A percentile compares a stretch with the other conserved stretches of the same genome.
These are phyloP conservation scores for Bombus huntii DNA, from an alignment of 1,140 invertebrate species.

Conservation along the genomic window DNA sequence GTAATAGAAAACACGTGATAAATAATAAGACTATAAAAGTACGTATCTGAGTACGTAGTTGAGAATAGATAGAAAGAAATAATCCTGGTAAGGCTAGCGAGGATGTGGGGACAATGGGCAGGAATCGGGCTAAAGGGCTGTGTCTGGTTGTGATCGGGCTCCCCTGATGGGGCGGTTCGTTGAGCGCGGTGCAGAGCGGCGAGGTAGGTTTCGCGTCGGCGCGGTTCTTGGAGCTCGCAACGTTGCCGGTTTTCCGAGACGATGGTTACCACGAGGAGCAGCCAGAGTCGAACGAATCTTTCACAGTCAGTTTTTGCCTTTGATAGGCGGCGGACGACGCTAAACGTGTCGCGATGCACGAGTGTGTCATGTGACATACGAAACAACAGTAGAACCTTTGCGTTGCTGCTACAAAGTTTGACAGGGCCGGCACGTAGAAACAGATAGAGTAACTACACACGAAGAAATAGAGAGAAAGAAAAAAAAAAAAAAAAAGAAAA, in stretches of 20 bases:
- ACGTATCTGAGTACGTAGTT: not conserved
- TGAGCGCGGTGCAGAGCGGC: constrained; percentile 53
- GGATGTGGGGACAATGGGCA: constrained; percentile 3
- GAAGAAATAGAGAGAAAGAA: not conserved
- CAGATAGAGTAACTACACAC: not conserved
- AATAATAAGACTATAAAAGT: not conserved
- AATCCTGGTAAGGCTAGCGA: not conserved
- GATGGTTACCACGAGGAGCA: constrained; percentile 68
- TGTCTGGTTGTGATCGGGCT: not conserved
- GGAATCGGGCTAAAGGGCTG: not conserved
- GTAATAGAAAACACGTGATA: not conserved
- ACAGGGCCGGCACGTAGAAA: not conserved
- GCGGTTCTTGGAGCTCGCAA: constrained; percentile 40
- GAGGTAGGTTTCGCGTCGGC: constrained; percentile 58
- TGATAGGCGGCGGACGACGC: constrained; percentile 64
- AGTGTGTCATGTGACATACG: constrained; percentile 76
- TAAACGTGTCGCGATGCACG: constrained; percentile 51
- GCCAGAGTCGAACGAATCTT: constrained; percentile 55
- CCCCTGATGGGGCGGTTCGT: constrained; percentile 21
- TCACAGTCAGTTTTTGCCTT: constrained; percentile 75
- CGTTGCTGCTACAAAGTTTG: not conserved
- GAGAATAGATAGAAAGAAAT: not conserved
- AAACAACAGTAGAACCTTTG: constrained; percentile 53
- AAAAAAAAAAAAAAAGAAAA: not conserved
- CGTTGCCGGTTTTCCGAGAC: constrained; percentile 45